A percentile compares a stretch with the other conserved stretches of the same genome.
Conservation (phyloP, 2,797 vertebrate species). For the Urosaurus nigricauda region DNA sequence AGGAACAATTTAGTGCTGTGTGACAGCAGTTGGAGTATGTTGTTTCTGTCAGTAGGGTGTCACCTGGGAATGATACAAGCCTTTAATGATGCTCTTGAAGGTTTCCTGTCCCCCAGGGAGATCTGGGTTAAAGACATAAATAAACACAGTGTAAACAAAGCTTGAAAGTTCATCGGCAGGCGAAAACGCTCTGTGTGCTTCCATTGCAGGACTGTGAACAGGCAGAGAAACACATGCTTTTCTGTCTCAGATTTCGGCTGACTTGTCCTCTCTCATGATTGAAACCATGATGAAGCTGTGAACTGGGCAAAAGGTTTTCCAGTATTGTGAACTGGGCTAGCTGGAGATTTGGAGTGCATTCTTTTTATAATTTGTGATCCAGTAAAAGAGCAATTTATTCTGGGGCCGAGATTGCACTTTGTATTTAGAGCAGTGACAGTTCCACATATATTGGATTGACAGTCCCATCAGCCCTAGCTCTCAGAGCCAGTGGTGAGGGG, state of each 20-base stretch:
- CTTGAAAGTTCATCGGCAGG: constrained; percentile 26
- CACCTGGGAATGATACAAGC: not conserved
- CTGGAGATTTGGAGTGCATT: no score
- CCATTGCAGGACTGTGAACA: not conserved
- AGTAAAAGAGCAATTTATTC: not conserved
- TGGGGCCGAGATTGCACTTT: not conserved
- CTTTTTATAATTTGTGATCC: no score
- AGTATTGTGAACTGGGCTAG: not conserved
- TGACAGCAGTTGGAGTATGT: not conserved
- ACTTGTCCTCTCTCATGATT: not conserved
- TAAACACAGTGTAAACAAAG: constrained; percentile 18
- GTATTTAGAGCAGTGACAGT: not conserved
- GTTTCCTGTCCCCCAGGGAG: not conserved
- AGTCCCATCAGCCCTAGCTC: no score
- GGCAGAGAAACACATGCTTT: not conserved
- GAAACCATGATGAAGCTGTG: constrained; percentile 12
- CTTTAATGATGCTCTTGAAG: not conserved
- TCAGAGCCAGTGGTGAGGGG: no score
- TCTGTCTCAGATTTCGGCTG: not conserved
- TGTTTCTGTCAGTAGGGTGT: constrained; percentile 3
- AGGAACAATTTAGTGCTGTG: accelerated
- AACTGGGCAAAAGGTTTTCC: not conserved
- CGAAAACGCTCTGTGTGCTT: constrained; percentile 1
- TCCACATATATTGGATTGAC: no score
- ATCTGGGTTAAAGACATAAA: constrained; percentile 23